Evolutionary conservation across 2,797 vertebrate species (phyloP), one percentile per base, ranked within the genome.

Genomic region (Enteromius anoplus): DNA sequence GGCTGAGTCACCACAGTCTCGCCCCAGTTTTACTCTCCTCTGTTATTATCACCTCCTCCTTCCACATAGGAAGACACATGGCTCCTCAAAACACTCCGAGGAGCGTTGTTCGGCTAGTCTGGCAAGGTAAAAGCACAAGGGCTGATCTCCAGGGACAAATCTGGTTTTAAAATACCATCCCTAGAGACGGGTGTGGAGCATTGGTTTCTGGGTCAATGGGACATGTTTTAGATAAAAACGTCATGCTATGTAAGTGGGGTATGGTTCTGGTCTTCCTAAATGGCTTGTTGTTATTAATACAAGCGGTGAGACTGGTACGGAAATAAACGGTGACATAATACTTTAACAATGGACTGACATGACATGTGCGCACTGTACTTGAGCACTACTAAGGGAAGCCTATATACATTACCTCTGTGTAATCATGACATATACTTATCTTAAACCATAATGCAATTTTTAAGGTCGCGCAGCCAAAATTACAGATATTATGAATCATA

Each of bases 131-230:
- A 78, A 71, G 66, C 37, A 71, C 37, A 0, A 80, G 78, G 49
- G 34, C 47, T 80, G 66, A 71, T 80, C 78, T 70, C 66, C 26
- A 71, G 65, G 53, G 75, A 78, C 66, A 26, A 62, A 64, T 83
- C 55, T 69, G 66, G 82, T 78, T 83, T 83, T 78, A 70, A 83
- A 83, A 83, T 71, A 78, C 55, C 75, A 49, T 78, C 82, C 53
- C 75, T 21, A 40, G 75, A 70, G 82, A 83, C 14, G 82, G 82
- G 82, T 78, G 82, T 83, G 82, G 82, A 83, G 49, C 81, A 75
- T 47, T 82, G 82, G 73, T 83, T 83, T 83, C 65, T 78, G 82
- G 82, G 82, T 83, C 82, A 83, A 78, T 71, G 65, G 66, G 53
- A 83, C 65, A 76, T 77, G 75, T 78, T 77, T 83, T 62, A 62